phyloP scores from a whole-genome alignment of 23 tunicate species.

The Trididemnum nubilum region DNA sequence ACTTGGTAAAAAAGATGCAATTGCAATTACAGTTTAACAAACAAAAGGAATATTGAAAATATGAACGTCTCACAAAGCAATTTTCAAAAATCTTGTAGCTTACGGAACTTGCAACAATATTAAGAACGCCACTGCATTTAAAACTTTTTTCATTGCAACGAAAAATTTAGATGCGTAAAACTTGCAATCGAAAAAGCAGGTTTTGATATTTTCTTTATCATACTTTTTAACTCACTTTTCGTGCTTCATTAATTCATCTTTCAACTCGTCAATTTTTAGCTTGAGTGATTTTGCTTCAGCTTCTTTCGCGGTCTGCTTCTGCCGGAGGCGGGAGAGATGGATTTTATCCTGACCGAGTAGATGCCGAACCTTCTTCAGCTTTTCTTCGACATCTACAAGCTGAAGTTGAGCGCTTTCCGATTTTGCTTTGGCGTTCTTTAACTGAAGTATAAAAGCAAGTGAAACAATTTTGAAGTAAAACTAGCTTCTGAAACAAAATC shows the following conservation, averaged over 20 bases:
- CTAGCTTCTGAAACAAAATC: not conserved
- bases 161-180: too few species aligned
- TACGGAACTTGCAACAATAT: too few species aligned
- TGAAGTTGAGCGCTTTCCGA: not conserved
- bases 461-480: not conserved
- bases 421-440: not conserved
- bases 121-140: too few species aligned
- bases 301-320: slow-evolving; percentile 3
- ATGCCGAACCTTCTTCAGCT: slow-evolving; percentile 7
- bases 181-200: too few species aligned
- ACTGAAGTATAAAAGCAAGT: not conserved
- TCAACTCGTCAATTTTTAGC: not conserved
- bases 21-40: too few species aligned
- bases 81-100: too few species aligned
- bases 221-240: slow-evolving; percentile 18
- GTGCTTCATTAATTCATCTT: slow-evolving; percentile 4
- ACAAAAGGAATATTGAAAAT: too few species aligned
- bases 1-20: too few species aligned
- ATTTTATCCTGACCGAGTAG: slow-evolving; percentile 9
- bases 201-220: too few species aligned
- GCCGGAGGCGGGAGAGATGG: slow-evolving; percentile 2
- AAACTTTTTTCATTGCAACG: too few species aligned
- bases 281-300: not conserved
- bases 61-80: too few species aligned
- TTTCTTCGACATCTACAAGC: not conserved